Evolutionary conservation across 2,797 vertebrate species (phyloP).

Genomic region (Neopelma chrysocephalum): DNA sequence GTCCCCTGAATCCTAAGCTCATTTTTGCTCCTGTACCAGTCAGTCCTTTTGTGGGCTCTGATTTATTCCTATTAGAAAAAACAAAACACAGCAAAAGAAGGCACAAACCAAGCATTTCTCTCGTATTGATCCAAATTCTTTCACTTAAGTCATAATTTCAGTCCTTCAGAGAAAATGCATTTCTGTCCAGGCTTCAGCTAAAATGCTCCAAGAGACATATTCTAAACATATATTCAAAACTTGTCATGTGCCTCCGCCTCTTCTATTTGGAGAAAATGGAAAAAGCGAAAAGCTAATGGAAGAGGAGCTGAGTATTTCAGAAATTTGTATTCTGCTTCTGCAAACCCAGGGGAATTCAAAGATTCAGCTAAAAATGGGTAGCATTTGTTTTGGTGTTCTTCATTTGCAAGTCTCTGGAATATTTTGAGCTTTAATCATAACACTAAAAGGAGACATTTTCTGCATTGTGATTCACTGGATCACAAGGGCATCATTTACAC

Average conservation of each 20-base stretch:
- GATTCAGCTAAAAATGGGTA: constrained; percentile 6
- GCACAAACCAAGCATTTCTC: constrained; percentile 1
- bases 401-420: constrained; percentile 15
- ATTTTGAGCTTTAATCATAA: constrained; percentile 17
- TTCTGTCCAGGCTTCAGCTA: neutral
- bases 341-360: constrained; percentile 16
- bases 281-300: neutral
- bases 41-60: neutral
- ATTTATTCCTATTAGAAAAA: constrained; percentile 30
- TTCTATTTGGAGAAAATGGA: neutral
- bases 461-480: neutral
- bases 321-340: constrained; percentile 27
- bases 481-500: neutral
- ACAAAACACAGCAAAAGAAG: neutral
- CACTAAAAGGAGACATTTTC: neutral
- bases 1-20: neutral
- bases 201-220: neutral
- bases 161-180: constrained; percentile 7
- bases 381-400: constrained; percentile 27
- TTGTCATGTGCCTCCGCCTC: neutral
- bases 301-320: neutral
- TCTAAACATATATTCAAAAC: constrained; percentile 26
- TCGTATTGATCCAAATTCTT: constrained; percentile 1
- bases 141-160: constrained; percentile 11
- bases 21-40: neutral